Conservation (phyloP, 2,113 vertebrate species). For the Henicopernis longicauda region DNA sequence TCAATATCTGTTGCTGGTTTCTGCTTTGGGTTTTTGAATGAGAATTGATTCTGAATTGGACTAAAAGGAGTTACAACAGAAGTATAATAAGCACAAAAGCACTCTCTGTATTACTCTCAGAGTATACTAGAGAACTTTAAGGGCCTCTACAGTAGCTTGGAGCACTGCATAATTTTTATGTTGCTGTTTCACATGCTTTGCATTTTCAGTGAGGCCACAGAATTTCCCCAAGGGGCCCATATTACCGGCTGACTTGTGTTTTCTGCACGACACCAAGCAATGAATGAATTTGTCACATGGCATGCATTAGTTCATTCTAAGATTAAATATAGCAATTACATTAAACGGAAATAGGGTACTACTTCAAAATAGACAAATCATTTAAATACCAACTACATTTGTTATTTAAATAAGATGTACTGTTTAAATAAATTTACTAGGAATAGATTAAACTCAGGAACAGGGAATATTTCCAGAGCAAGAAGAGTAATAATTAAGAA, state of each 20-base stretch:
- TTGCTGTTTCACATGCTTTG: neutral
- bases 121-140: accelerated
- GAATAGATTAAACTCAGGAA: neutral
- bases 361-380: neutral
- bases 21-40: neutral
- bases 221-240: neutral
- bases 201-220: neutral
- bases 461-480: neutral
- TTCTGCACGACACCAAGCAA: neutral
- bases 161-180: neutral
- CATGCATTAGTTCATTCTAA: neutral
- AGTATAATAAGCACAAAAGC: accelerated
- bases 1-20: neutral
- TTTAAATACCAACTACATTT: neutral
- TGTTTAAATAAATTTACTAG: neutral
- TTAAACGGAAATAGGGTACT: neutral
- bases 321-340: neutral
- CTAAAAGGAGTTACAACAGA: neutral
- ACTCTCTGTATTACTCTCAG: neutral
- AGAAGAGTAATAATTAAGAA: neutral
- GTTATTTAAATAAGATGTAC: neutral
- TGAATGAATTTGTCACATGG: neutral
- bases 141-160: neutral
- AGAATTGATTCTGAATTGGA: neutral
- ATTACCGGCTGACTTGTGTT: neutral